phyloP scores from a whole-genome alignment of 1,140 invertebrate genomes.

The Papilio xuthus region DNA sequence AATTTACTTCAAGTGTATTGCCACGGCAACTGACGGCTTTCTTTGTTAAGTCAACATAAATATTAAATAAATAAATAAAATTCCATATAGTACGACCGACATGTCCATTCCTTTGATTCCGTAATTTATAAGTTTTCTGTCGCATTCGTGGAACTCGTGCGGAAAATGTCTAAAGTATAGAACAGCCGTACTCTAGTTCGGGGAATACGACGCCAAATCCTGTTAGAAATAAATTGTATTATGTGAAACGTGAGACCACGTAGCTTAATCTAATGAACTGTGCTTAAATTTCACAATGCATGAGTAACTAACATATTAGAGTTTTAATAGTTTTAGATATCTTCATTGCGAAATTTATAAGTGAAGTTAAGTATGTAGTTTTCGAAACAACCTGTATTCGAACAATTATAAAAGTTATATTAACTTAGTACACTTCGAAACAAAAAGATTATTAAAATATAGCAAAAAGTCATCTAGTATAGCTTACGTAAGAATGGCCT shows the following conservation, averaged over 20 bases:
- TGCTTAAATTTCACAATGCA: background rate
- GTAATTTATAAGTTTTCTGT: background rate
- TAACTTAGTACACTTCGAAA: too few relatives aligned
- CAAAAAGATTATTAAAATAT: background rate
- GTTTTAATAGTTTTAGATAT: too few relatives aligned
- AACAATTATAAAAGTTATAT: too few relatives aligned
- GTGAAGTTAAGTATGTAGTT: too few relatives aligned
- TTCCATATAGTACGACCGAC: background rate
- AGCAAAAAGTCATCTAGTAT: background rate
- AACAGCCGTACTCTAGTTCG: conserved; percentile 3
- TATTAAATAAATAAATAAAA: background rate
- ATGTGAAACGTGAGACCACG: conserved; percentile 1
- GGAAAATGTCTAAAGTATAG: conserved; percentile 1
- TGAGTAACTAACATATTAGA: background rate
- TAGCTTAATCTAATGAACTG: background rate
- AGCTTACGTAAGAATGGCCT: background rate
- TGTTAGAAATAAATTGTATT: conserved; percentile 20
- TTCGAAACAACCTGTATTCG: too few relatives aligned
- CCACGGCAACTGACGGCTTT: too few relatives aligned
- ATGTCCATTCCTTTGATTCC: background rate
- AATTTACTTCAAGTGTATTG: too few relatives aligned
- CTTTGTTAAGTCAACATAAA: too few relatives aligned
- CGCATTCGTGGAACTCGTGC: background rate
- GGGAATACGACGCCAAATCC: background rate
- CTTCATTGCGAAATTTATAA: too few relatives aligned